Base-by-base conservation (phyloP, 2,888 invertebrate species). In the Micoletzkya japonica region DNA sequence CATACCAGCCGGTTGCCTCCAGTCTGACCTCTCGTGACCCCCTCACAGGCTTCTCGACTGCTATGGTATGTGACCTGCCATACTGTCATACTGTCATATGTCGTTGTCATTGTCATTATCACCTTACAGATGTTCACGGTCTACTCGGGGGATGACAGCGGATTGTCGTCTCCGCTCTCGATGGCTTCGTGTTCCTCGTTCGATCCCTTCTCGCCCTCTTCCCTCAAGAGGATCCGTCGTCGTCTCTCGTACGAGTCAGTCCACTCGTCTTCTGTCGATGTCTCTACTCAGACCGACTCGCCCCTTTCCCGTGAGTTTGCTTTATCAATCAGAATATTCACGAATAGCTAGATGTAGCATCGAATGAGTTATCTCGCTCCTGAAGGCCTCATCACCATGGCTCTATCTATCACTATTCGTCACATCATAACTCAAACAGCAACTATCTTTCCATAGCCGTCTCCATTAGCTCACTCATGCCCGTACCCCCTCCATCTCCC, bases 81-180 rank as follows among this genome's bases (percentile, higher is more conserved):
- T n/a, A n/a, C n/a, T n/a, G n/a, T n/a, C n/a, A n/a, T n/a, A n/a
- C n/a, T n/a, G n/a, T n/a, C n/a, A n/a, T n/a, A n/a, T n/a, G n/a
- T n/a, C n/a, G n/a, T n/a, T n/a, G n/a, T n/a, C n/a, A n/a, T n/a
- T n/a, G n/a, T n/a, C n/a, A n/a, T n/a, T n/a, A n/a, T n/a, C 24
- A 6, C 26, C 26, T 59, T 59, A 26, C 28, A 59, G 59, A 63
- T 63, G 63, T 63, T 63, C 63, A 63, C 50, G 0, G 50, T 63
- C 32, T 63, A 49, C 24, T 7, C 49, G 17, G 30, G 32, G 1
- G 26, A 32, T 4, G 63, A 63, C 49, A 28, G 28, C 3, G 63
- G 63, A 0, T 63, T 50, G 49, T 50, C 44, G 20, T 63, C 63
- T n/a, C 63, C 63, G 2, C 20, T 63, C 7, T 32, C 44, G 20